phyloP scores from a whole-genome alignment of 2,888 invertebrate species.

The Smittia sp. region DNA sequence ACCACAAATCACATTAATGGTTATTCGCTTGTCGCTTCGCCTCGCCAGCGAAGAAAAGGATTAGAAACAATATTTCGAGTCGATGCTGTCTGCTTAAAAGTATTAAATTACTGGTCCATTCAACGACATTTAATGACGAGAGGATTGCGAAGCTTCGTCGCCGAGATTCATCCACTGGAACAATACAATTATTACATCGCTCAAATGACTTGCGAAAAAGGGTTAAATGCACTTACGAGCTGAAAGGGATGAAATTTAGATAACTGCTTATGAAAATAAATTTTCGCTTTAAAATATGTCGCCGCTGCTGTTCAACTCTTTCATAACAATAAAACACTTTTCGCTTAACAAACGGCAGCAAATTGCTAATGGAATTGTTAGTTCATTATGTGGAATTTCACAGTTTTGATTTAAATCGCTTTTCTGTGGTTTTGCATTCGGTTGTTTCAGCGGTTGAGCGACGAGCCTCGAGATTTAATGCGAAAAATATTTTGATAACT shows the following conservation, averaged over 20 bases:
- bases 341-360: background rate
- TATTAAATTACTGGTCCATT: conserved; percentile 39
- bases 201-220: conserved; percentile 27
- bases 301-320: background rate
- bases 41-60: conserved; percentile 17
- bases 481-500: conserved; percentile 19
- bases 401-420: conserved; percentile 14
- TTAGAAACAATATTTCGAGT: conserved; percentile 36
- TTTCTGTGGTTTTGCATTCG: background rate
- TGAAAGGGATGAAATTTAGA: conserved; percentile 8
- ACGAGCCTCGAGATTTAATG: background rate
- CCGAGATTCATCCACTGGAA: conserved; percentile 24
- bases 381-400: conserved; percentile 13
- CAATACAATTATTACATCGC: conserved; percentile 24
- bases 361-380: conserved; percentile 25
- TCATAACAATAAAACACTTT: conserved; percentile 20
- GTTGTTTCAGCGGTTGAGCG: background rate
- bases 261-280: conserved; percentile 27
- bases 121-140: conserved; percentile 23
- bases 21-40: background rate
- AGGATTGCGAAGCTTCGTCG: background rate
- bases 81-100: conserved; percentile 10
- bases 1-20: conserved; percentile 40
- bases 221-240: conserved; percentile 20
- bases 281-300: conserved; percentile 16